These are phyloP conservation scores for Plemyria rubiginata DNA, from an alignment of 2,888 invertebrate genomes.

Conservation along the genomic window DNA sequence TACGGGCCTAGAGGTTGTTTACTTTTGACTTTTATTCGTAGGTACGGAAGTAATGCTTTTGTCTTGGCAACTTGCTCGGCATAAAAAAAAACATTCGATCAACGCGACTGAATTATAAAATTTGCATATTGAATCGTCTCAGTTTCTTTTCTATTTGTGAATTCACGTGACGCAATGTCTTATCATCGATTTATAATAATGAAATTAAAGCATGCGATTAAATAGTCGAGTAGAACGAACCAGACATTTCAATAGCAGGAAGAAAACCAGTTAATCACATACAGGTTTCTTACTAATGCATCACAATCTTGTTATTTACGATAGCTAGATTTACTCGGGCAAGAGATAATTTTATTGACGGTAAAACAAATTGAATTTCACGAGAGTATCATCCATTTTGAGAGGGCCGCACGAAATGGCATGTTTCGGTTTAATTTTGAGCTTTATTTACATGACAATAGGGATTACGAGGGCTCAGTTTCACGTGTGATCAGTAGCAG, in stretches of 20 bases:
- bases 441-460: conserved; percentile 28
- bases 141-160: conserved; percentile 8
- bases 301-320: conserved; percentile 35
- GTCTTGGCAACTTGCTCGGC: conserved; percentile 57
- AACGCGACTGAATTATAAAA: conserved; percentile 15
- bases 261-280: conserved; percentile 36
- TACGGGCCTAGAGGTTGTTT: conserved; percentile 77
- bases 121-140: conserved; percentile 18
- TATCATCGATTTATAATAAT: neutral
- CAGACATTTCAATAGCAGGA: conserved; percentile 33
- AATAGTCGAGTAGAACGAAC: conserved; percentile 11
- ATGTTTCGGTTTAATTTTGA: conserved; percentile 28
- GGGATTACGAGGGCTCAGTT: conserved; percentile 26
- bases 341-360: conserved; percentile 41
- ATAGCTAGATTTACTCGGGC: conserved; percentile 29
- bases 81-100: conserved; percentile 32
- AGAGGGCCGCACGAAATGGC: conserved; percentile 17
- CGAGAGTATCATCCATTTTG: conserved; percentile 54
- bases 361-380: conserved; percentile 62
- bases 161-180: conserved; percentile 13
- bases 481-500: conserved; percentile 48
- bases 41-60: conserved; percentile 76
- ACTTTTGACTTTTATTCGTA: conserved; percentile 81
- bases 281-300: conserved; percentile 37
- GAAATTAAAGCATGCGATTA: conserved; percentile 7